phyloP scores from a whole-genome alignment of 2,113 vertebrate genomes.

The Brachyhypopomus occidentalis region DNA sequence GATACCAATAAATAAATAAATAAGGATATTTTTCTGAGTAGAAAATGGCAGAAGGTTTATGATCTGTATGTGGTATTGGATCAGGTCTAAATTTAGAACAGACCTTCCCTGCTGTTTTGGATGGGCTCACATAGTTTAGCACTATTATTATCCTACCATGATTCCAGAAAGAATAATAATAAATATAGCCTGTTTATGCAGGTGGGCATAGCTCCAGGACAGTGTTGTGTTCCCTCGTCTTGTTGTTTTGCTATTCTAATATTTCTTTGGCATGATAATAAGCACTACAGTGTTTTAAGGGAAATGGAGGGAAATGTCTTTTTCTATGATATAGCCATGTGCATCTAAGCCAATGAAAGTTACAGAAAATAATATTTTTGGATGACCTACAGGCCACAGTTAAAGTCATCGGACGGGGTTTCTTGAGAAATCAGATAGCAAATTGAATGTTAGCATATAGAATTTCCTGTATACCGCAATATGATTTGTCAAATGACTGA shows the following conservation, averaged over 20 bases:
- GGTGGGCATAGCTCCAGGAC: too few relatives aligned
- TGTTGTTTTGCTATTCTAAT: not conserved
- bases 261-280: not conserved
- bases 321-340: too few relatives aligned
- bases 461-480: too few relatives aligned
- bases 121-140: not conserved
- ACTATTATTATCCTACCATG: constrained; percentile 24
- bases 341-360: too few relatives aligned
- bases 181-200: too few relatives aligned
- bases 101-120: constrained; percentile 14
- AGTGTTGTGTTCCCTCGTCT: not conserved
- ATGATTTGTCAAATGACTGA: not conserved
- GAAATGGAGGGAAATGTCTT: too few relatives aligned
- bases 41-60: not conserved
- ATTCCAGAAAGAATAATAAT: not conserved
- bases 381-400: too few relatives aligned
- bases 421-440: too few relatives aligned
- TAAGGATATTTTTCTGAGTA: too few relatives aligned
- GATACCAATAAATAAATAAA: not conserved
- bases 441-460: too few relatives aligned
- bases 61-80: not conserved
- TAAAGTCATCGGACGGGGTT: too few relatives aligned
- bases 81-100: constrained; percentile 27
- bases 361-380: too few relatives aligned
- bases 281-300: not conserved